Base-by-base conservation (phyloP, 37 sponge, comb jelly and placozoan species). In the Ianthella basta region DNA sequence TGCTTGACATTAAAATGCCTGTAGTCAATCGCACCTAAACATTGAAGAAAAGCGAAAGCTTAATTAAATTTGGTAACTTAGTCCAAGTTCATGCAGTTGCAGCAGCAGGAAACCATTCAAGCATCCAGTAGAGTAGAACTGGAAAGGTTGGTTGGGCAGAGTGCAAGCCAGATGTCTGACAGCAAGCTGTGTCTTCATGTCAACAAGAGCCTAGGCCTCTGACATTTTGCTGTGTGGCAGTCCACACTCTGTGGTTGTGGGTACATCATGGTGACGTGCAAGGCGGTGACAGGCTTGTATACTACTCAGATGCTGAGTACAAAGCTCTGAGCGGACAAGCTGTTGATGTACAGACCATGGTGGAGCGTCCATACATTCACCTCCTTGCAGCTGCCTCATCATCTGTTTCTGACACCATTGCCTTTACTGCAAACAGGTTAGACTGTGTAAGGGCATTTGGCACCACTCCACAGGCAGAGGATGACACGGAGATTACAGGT, bases 341-440 rank as follows among this genome's bases (percentile, higher is more conserved):
- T 2, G 21, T 70, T 18, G 37, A 64, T 44, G 29, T 86, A 30
- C 86, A 86, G 32, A 56, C 54, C 2, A 19, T 33, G 34, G 73
- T 86, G 13, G 81, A 86, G 59, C 59, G 60, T 4, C 86, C n/a
- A 2, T 44, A 78, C 18, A 12, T 85, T n/a, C 75, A 85, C 54
- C 40, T 86, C 74, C 59, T 86, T 33, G 86, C 80, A 34, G 80
- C 70, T 18, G 80, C 69, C 37, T 67, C 80, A 50, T 86, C 86
- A n/a, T 86, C 81, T 57, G 21, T 35, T 20, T 27, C 67, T 54
- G 86, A 86, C 30, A 66, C 61, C n/a, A n/a, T n/a, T n/a, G n/a
- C n/a, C n/a, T n/a, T n/a, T n/a, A n/a, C n/a, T n/a, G n/a, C n/a
- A 21, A 80, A 86, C 56, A 78, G 86, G 25, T 18, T 86, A 21